Conservation (phyloP, 2,888 invertebrate species). For the Arenicola marina region DNA sequence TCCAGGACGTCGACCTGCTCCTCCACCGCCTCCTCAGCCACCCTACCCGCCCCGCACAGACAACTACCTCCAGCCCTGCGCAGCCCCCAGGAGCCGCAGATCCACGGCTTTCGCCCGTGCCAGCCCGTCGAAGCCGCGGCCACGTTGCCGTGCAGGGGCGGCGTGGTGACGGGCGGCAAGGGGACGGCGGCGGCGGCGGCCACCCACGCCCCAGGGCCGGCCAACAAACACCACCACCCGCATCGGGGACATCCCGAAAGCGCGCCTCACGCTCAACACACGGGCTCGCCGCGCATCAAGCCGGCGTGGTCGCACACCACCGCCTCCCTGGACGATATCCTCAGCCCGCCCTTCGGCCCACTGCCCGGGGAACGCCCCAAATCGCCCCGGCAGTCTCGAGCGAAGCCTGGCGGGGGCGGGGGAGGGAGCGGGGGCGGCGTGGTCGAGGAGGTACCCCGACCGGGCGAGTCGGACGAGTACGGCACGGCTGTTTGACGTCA, state of each 20-base stretch:
- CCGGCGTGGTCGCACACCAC: background rate
- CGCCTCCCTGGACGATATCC: slow-evolving; percentile 17
- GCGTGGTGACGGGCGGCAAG: too few relatives aligned
- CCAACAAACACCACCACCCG: too few relatives aligned
- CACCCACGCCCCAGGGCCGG: too few relatives aligned
- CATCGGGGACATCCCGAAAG: too few relatives aligned
- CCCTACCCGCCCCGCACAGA: background rate
- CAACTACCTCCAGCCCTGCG: background rate
- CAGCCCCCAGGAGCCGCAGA: background rate
- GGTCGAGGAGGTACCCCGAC: slow-evolving; percentile 6
- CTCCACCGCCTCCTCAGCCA: too few relatives aligned
- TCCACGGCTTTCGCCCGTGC: background rate
- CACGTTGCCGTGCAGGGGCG: too few relatives aligned
- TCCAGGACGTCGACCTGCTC: too few relatives aligned
- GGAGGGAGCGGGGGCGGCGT: too few relatives aligned
- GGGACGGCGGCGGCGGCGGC: too few relatives aligned
- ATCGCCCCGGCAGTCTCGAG: background rate
- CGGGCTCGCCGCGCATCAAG: background rate
- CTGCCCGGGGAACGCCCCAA: background rate
- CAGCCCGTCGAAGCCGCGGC: too few relatives aligned
- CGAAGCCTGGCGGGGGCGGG: too few relatives aligned
- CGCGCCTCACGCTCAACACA: too few relatives aligned
- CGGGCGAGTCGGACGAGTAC: slow-evolving; percentile 30
- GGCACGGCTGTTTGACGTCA: slow-evolving; percentile 25
- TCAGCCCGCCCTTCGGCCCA: slow-evolving; percentile 22